phyloP scores from a whole-genome alignment of 2,888 invertebrate species.

The Beris chalybata region DNA sequence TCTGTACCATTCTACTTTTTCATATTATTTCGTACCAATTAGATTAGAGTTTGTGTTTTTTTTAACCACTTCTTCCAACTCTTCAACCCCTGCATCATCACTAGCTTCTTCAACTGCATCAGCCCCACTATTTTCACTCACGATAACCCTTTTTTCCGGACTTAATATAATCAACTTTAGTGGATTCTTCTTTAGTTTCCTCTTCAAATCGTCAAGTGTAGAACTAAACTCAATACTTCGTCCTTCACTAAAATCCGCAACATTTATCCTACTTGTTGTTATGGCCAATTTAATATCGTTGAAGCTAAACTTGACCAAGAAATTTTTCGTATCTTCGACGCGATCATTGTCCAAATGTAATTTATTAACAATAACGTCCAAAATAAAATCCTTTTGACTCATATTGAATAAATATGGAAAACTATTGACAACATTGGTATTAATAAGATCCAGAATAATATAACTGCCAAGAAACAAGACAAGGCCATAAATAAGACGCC shows the following conservation, averaged over 20 bases:
- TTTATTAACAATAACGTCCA: constrained; percentile 35
- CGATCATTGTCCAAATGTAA: constrained; percentile 22
- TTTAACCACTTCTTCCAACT: too few species aligned
- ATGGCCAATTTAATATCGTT: constrained; percentile 33
- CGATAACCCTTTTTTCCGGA: not conserved
- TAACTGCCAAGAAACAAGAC: too few species aligned
- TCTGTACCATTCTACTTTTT: too few species aligned
- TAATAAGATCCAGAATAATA: too few species aligned
- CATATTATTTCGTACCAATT: too few species aligned
- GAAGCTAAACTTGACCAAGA: constrained; percentile 26
- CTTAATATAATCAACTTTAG: constrained; percentile 20
- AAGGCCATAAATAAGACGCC: too few species aligned
- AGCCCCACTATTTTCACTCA: not conserved
- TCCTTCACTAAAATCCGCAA: constrained; percentile 33
- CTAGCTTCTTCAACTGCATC: not conserved
- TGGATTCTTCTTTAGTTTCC: constrained; percentile 15
- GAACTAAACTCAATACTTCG: constrained; percentile 30
- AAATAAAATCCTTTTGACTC: constrained; percentile 26
- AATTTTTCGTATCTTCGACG: constrained; percentile 9
- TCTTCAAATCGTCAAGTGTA: constrained; percentile 14
- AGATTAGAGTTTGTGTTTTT: too few species aligned
- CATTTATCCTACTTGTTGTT: constrained; percentile 33
- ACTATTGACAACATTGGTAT: too few species aligned
- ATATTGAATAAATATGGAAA: constrained; percentile 7
- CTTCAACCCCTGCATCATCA: not conserved